A percentile compares a stretch with the other conserved stretches of the same genome.
These are phyloP conservation scores for Pseudolaguvia tuberculata DNA, from an alignment of 2,113 vertebrate genomes.

Conservation along the genomic window DNA sequence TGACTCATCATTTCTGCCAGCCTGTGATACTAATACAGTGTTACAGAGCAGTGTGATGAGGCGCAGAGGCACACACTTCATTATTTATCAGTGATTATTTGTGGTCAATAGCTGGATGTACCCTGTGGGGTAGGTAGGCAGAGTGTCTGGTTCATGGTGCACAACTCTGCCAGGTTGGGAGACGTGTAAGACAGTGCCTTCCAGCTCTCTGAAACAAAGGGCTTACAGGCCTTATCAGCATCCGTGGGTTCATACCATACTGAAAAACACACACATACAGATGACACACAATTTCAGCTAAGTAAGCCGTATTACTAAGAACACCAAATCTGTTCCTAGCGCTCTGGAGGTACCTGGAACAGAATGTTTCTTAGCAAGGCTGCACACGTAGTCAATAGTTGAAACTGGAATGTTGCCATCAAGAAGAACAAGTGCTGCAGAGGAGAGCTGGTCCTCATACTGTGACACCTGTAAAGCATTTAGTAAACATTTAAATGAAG, in stretches of 20 bases:
- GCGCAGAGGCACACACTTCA: not conserved
- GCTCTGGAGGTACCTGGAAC: constrained; percentile 67
- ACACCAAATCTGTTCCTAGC: not conserved
- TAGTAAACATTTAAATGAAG: not conserved
- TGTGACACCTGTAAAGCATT: constrained; percentile 71
- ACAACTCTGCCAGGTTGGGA: constrained; percentile 80
- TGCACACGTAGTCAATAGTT: constrained; percentile 80
- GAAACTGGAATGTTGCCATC: constrained; percentile 83
- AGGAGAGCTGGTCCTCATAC: constrained; percentile 73
- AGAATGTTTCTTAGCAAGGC: constrained; percentile 69
- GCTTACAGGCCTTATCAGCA: constrained; percentile 79
- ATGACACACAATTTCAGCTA: constrained; percentile 13
- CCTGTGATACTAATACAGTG: not conserved
- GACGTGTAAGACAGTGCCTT: constrained; percentile 77
- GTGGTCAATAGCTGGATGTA: constrained; percentile 50
- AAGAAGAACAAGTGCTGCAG: constrained; percentile 73
- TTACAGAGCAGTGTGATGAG: not conserved
- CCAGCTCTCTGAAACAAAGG: constrained; percentile 84
- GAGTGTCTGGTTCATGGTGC: constrained; percentile 74
- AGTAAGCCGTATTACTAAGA: not conserved
- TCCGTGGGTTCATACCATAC: constrained; percentile 89
- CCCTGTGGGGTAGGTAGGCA: constrained; percentile 74
- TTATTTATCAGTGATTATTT: not conserved
- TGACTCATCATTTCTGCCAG: constrained; percentile 12
- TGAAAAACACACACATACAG: constrained; percentile 56